These are phyloP conservation scores for Asobara japonica DNA, from an alignment of 1,140 invertebrate species.

Conservation along the genomic window DNA sequence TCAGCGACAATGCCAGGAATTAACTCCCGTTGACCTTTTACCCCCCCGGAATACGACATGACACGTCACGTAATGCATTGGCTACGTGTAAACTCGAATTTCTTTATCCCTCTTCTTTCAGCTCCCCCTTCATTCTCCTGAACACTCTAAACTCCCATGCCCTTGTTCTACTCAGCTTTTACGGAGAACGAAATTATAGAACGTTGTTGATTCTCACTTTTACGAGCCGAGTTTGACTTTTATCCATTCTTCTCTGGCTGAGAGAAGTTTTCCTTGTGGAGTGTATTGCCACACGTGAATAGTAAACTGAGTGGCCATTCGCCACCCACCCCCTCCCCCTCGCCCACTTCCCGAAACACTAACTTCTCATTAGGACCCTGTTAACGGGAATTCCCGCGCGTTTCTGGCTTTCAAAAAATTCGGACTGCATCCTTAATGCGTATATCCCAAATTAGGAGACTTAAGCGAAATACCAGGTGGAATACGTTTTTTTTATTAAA, in stretches of 20 bases:
- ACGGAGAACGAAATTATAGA: background rate
- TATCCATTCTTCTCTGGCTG: background rate
- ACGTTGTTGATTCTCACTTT: slow-evolving; percentile 30
- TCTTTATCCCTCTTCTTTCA: slow-evolving; percentile 12
- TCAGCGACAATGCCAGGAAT: slow-evolving; percentile 27
- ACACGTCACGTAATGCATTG: slow-evolving; percentile 32
- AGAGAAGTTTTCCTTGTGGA: background rate
- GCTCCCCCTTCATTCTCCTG: background rate
- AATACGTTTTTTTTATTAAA: too few species aligned
- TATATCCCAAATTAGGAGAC: too few species aligned
- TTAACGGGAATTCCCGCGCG: background rate
- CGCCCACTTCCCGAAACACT: background rate
- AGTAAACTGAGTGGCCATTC: background rate
- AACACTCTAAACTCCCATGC: slow-evolving; percentile 11
- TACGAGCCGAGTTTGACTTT: slow-evolving; percentile 33
- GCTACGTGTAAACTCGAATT: slow-evolving; percentile 28
- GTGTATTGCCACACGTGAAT: background rate
- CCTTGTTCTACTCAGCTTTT: background rate
- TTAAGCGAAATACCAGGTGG: too few species aligned
- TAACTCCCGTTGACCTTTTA: slow-evolving; percentile 37
- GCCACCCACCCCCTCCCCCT: too few species aligned
- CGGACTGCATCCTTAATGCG: background rate
- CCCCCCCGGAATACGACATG: slow-evolving; percentile 9
- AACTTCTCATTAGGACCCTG: slow-evolving; percentile 1
- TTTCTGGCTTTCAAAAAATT: background rate